Percentiles rank a stretch among this genome's conserved stretches.
phyloP scores from a whole-genome alignment of 2,113 vertebrate genomes.

The Erinaceus europaeus region DNA sequence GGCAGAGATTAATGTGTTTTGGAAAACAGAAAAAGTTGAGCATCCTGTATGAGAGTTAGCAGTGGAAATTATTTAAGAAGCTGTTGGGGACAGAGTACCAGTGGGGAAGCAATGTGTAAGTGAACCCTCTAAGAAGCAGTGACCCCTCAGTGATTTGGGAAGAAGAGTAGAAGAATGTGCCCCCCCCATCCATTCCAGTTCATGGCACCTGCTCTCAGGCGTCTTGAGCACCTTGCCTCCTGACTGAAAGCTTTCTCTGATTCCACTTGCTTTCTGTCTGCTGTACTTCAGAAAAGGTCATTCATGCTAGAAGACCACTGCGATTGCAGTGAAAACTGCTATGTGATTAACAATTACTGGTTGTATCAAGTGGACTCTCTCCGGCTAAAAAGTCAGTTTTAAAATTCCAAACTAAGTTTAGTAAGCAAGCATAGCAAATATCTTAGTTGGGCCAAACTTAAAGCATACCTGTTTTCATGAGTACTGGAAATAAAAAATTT shows the following conservation, averaged over 20 bases:
- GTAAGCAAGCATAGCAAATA: background rate
- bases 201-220: background rate
- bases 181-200: background rate
- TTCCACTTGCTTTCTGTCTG: background rate
- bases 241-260: background rate
- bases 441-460: background rate
- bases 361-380: background rate
- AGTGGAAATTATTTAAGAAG: background rate
- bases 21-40: background rate
- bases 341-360: background rate
- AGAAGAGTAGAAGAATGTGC: too few relatives aligned
- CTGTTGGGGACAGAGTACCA: background rate
- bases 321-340: background rate
- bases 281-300: background rate
- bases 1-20: slow-evolving; percentile 24
- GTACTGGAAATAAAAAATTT: background rate
- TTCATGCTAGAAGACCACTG: background rate
- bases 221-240: background rate
- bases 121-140: too few relatives aligned
- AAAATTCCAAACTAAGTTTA: background rate
- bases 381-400: background rate
- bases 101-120: too few relatives aligned
- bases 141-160: too few relatives aligned
- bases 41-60: background rate
- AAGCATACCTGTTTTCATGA: background rate